Conservation (phyloP, 2,113 vertebrate species). For the Pardalotus punctatus region DNA sequence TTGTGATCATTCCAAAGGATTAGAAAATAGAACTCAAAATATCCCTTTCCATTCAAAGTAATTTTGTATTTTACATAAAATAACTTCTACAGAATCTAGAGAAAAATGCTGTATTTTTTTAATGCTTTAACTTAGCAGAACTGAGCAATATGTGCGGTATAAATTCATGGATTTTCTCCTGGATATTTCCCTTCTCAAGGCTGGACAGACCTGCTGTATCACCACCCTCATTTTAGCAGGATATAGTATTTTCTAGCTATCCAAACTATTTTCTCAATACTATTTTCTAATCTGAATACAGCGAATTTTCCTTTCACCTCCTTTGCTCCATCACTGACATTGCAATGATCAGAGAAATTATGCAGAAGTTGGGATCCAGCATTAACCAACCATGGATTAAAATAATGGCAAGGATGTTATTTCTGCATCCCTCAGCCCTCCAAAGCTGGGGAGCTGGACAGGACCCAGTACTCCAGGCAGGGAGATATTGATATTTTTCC, state of each 20-base stretch:
- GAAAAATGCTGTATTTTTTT: neutral
- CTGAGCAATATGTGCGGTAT: neutral
- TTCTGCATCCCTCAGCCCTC: neutral
- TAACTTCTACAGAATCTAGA: neutral
- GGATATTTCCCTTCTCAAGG: neutral
- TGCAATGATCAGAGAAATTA: neutral
- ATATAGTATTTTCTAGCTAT: neutral
- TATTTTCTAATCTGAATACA: neutral
- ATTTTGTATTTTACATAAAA: neutral
- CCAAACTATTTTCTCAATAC: neutral
- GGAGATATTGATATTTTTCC: neutral
- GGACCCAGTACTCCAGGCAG: neutral
- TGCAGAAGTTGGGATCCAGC: neutral
- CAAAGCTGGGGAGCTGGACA: neutral
- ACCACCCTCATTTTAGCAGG: neutral
- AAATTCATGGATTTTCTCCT: neutral
- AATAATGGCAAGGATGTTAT: neutral
- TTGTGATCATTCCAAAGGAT: neutral
- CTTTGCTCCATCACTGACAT: neutral
- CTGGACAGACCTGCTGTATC: neutral
- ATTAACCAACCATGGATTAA: neutral
- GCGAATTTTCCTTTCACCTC: neutral
- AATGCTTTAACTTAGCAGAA: neutral
- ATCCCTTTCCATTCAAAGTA: neutral
- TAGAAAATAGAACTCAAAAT: neutral